phyloP scores from a whole-genome alignment of 2,888 invertebrate genomes.

The Hemicrepidius hirtus region DNA sequence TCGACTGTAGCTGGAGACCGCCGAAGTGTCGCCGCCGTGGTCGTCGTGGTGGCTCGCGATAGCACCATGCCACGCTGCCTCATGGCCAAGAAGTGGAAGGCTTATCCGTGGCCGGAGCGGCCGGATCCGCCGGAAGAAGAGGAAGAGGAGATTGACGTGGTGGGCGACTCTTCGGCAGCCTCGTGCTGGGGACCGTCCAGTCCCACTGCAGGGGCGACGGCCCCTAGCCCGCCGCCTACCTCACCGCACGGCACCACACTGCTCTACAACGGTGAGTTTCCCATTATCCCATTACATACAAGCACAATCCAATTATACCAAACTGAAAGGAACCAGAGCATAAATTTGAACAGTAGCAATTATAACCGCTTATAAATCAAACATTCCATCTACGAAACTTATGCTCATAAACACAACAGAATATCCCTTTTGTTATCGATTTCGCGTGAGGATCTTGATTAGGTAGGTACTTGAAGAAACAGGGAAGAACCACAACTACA shows the following conservation, averaged over 20 bases:
- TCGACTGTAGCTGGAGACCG: constrained; percentile 54
- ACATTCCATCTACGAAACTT: too few species aligned
- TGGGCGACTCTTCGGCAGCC: constrained; percentile 78
- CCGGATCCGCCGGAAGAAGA: constrained; percentile 68
- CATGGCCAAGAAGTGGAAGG: constrained; percentile 98
- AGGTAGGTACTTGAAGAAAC: neutral
- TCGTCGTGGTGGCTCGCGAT: constrained; percentile 75
- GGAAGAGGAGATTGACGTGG: constrained; percentile 91
- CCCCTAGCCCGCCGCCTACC: constrained; percentile 83
- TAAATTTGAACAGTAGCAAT: constrained; percentile 29
- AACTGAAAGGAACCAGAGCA: constrained; percentile 25
- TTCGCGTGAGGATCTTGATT: neutral
- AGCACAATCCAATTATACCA: constrained; percentile 17
- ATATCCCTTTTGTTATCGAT: constrained; percentile 10
- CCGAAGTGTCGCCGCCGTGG: constrained; percentile 70
- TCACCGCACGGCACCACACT: constrained; percentile 82
- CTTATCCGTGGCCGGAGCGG: constrained; percentile 84
- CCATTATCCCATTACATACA: neutral
- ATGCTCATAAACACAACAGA: constrained; percentile 10
- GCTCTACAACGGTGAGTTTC: constrained; percentile 84
- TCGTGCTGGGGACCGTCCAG: constrained; percentile 84
- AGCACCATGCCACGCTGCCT: constrained; percentile 93
- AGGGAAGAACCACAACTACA: neutral
- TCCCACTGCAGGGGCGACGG: constrained; percentile 85
- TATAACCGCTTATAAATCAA: constrained; percentile 23